Conservation (phyloP, 2,797 vertebrate genomes). For the Arctocebus calabarensis region DNA sequence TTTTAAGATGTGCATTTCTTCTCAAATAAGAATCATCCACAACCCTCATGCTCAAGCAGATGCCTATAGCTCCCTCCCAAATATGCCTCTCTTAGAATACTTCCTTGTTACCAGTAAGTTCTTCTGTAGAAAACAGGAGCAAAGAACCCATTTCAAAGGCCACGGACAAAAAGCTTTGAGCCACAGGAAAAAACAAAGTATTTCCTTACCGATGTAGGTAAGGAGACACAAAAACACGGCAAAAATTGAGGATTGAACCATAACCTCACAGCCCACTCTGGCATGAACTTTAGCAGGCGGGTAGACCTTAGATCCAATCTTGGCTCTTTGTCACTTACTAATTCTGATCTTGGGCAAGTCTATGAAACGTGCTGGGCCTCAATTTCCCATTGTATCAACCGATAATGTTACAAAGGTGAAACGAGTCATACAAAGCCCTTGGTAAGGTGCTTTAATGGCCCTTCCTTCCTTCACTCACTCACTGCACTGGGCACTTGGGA, state of each 20-base stretch:
- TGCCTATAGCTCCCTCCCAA: not conserved
- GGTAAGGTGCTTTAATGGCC: not conserved
- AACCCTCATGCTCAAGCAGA: not conserved
- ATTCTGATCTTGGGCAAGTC: not conserved
- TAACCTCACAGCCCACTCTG: not conserved
- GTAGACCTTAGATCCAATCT: not conserved
- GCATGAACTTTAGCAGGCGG: not conserved
- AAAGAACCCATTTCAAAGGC: constrained; percentile 3
- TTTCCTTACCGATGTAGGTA: not conserved
- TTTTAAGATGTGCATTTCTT: not conserved
- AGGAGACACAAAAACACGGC: not conserved
- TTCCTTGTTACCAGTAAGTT: not conserved
- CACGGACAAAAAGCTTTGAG: not conserved
- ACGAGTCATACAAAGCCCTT: not conserved
- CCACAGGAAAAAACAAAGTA: not conserved
- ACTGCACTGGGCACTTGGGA: not conserved
- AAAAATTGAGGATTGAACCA: not conserved
- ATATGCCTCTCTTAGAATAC: not conserved
- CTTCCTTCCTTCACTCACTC: not conserved
- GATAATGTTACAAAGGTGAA: not conserved
- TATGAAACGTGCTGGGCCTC: not conserved
- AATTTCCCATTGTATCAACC: not conserved
- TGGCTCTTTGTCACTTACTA: not conserved
- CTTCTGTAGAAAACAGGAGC: not conserved
- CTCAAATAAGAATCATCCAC: not conserved